Evolutionary conservation across 2,113 vertebrate species (phyloP).

Genomic region (Chitala chitala): DNA sequence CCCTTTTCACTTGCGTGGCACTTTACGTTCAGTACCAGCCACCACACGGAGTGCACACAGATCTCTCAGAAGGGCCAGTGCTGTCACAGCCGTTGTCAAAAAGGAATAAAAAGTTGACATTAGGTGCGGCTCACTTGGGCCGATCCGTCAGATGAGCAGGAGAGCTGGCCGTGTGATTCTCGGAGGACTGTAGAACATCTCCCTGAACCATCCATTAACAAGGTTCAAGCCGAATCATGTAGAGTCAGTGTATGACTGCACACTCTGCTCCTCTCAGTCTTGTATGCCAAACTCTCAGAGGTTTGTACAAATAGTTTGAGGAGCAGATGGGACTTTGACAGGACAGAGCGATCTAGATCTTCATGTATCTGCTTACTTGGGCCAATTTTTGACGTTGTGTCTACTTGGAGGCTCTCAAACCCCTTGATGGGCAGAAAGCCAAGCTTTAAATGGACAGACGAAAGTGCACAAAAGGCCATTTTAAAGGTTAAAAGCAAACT

Average conservation of each 20-base stretch:
- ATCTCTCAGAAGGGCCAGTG: no score
- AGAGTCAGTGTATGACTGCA: no score
- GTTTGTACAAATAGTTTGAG: neutral
- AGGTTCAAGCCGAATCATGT: no score
- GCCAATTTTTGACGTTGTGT: neutral
- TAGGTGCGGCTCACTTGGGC: neutral
- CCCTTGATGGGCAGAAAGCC: no score
- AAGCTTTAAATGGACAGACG: neutral
- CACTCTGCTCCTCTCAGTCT: neutral
- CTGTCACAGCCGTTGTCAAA: neutral
- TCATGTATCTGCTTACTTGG: neutral
- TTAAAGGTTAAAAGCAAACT: neutral
- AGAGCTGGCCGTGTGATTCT: neutral
- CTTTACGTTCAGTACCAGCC: no score
- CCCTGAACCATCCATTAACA: neutral
- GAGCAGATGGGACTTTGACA: neutral
- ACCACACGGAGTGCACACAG: neutral
- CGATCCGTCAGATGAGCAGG: neutral
- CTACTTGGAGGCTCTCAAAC: neutral
- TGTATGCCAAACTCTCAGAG: neutral
- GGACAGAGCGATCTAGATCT: neutral
- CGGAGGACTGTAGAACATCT: neutral
- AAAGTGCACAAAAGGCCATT: neutral
- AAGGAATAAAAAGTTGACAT: neutral
- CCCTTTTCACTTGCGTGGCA: no score